These are phyloP conservation scores for Polypterus senegalus DNA, from an alignment of 2,113 vertebrate genomes.

Conservation along the genomic window DNA sequence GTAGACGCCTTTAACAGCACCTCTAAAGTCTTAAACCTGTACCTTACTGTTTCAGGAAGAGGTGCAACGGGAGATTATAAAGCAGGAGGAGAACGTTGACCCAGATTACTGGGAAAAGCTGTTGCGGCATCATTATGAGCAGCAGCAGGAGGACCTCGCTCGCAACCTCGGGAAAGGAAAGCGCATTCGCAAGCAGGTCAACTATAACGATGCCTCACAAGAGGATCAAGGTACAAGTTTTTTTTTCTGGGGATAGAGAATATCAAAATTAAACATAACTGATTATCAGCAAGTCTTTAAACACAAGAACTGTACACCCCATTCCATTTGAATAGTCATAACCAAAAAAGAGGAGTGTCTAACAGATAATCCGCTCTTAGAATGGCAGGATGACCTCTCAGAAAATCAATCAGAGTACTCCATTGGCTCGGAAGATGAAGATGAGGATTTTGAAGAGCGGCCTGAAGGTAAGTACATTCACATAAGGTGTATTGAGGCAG, in stretches of 20 bases:
- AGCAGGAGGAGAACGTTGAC: slow-evolving; percentile 96
- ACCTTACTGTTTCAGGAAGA: slow-evolving; percentile 61
- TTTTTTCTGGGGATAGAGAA: background rate
- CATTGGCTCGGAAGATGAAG: slow-evolving; percentile 93
- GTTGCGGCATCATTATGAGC: slow-evolving; percentile 89
- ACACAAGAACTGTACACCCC: too few relatives aligned
- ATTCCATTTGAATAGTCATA: too few relatives aligned
- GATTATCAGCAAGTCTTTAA: too few relatives aligned
- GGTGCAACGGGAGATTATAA: slow-evolving; percentile 93
- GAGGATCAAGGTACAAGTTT: slow-evolving; percentile 83
- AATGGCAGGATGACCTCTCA: slow-evolving; percentile 94
- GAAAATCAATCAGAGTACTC: slow-evolving; percentile 98
- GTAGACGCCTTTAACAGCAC: background rate
- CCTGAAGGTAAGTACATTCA: slow-evolving; percentile 68
- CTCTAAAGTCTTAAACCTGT: background rate
- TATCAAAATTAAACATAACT: too few relatives aligned
- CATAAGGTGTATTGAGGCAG: too few relatives aligned
- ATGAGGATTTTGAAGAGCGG: slow-evolving; percentile 95
- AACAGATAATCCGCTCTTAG: slow-evolving; percentile 40
- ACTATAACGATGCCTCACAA: slow-evolving; percentile 94
- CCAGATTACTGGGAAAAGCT: slow-evolving; percentile 98
- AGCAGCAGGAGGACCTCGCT: slow-evolving; percentile 94
- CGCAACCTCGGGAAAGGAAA: slow-evolving; percentile 93
- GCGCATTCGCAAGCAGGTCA: slow-evolving; percentile 92
- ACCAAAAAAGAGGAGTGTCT: too few relatives aligned